A percentile compares a stretch with the other conserved stretches of the same genome.
phyloP scores from a whole-genome alignment of 2,113 vertebrate genomes.

The Triplophysa siluroides region DNA sequence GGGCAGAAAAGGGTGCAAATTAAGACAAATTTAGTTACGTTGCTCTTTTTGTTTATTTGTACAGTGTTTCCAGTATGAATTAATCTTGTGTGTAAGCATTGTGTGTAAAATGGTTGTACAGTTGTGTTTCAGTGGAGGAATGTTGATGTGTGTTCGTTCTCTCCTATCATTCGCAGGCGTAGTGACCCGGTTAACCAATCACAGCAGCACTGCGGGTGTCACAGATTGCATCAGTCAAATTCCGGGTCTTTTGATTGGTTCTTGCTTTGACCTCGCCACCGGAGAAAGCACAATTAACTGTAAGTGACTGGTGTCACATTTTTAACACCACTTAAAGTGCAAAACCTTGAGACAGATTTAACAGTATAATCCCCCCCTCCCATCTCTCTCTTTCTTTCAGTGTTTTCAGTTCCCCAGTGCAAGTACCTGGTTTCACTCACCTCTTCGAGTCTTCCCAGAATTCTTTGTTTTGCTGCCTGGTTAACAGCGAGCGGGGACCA shows the following conservation, averaged over 20 bases:
- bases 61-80: neutral
- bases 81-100: neutral
- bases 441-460: slow-evolving; percentile 69
- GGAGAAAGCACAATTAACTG: slow-evolving; percentile 76
- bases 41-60: neutral
- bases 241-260: slow-evolving; percentile 74
- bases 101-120: neutral
- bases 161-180: slow-evolving; percentile 67
- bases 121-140: neutral
- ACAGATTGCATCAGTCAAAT: slow-evolving; percentile 78
- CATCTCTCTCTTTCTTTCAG: slow-evolving; percentile 55
- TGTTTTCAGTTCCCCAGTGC: slow-evolving; percentile 75
- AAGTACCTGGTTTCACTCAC: slow-evolving; percentile 74
- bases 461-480: slow-evolving; percentile 76
- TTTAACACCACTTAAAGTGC: neutral
- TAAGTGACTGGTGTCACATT: slow-evolving; percentile 59
- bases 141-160: slow-evolving; percentile 46
- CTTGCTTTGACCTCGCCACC: slow-evolving; percentile 75
- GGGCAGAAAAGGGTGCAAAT: neutral
- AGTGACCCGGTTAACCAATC: slow-evolving; percentile 77
- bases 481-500: slow-evolving; percentile 76
- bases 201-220: slow-evolving; percentile 74
- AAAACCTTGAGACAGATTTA: neutral
- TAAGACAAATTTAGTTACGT: slow-evolving; percentile 11
- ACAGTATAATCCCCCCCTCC: neutral